phyloP scores from a whole-genome alignment of 1,140 invertebrate genomes.

The Scaptodrosophila lebanonensis region DNA sequence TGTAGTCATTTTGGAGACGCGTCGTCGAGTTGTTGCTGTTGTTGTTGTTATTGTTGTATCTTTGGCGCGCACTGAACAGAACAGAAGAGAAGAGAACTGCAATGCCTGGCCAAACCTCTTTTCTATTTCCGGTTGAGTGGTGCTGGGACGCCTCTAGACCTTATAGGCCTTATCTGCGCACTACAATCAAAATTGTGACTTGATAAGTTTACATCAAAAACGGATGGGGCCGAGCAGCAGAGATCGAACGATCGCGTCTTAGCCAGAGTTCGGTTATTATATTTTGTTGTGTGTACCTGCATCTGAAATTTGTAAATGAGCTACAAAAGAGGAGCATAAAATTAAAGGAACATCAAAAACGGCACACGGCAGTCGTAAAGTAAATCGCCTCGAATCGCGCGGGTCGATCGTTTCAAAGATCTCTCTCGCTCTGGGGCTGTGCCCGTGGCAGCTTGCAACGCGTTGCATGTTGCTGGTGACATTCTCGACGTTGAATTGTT shows the following conservation, averaged over 20 bases:
- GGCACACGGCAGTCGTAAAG: slow-evolving; percentile 59
- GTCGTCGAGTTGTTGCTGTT: slow-evolving; percentile 33
- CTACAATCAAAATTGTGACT: slow-evolving; percentile 39
- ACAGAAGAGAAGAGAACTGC: too few species aligned
- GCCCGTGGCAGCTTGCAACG: too few species aligned
- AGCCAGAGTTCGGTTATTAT: too few species aligned
- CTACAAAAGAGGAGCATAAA: slow-evolving; percentile 46
- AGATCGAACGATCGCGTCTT: too few species aligned
- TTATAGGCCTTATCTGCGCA: too few species aligned
- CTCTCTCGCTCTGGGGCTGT: too few species aligned
- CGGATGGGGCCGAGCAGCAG: too few species aligned
- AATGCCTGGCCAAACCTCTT: slow-evolving; percentile 63
- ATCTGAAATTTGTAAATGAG: slow-evolving; percentile 47
- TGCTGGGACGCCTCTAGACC: too few species aligned
- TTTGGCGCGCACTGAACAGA: too few species aligned
- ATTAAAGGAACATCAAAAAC: slow-evolving; percentile 47
- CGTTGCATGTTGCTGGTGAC: slow-evolving; percentile 66
- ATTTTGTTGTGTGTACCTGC: neutral
- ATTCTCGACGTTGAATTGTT: slow-evolving; percentile 63
- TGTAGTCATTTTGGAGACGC: slow-evolving; percentile 50
- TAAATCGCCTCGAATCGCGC: too few species aligned
- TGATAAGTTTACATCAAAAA: too few species aligned
- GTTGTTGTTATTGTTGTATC: slow-evolving; percentile 10
- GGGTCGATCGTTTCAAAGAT: too few species aligned
- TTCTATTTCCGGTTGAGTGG: slow-evolving; percentile 66